These are phyloP conservation scores for Stomorhina lunata DNA, from an alignment of 2,888 invertebrate species.

Conservation along the genomic window DNA sequence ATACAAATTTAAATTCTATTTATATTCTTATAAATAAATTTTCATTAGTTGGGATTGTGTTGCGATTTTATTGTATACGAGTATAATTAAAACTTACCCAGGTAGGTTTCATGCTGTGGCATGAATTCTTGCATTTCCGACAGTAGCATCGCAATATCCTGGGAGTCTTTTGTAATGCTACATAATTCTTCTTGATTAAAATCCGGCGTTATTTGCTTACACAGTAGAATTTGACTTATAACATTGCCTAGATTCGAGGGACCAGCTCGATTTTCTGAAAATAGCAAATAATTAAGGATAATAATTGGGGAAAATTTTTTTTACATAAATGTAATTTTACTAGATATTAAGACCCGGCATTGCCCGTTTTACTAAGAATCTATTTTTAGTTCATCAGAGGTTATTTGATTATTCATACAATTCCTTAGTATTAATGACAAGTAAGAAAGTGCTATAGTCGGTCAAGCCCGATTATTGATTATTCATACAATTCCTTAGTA, in stretches of 20 bases:
- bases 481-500: no score
- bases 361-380: no score
- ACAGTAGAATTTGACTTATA: slow-evolving; percentile 92
- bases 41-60: background rate
- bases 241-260: slow-evolving; percentile 94
- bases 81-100: slow-evolving; percentile 86
- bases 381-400: no score
- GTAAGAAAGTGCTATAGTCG: no score
- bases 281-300: slow-evolving; percentile 66
- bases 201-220: slow-evolving; percentile 93
- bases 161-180: slow-evolving; percentile 92
- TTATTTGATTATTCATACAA: no score
- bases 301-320: no score
- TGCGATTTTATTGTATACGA: no score
- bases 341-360: no score
- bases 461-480: no score
- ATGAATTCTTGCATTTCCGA: slow-evolving; percentile 92
- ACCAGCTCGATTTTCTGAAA: slow-evolving; percentile 90
- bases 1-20: background rate
- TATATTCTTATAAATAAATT: slow-evolving; percentile 18
- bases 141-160: slow-evolving; percentile 89
- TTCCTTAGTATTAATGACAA: no score
- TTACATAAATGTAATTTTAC: no score
- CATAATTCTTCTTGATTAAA: slow-evolving; percentile 94
- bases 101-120: slow-evolving; percentile 90